A percentile compares a stretch with the other conserved stretches of the same genome.
phyloP scores from a whole-genome alignment of 2,888 invertebrate genomes.

The Aspidiotus destructor region DNA sequence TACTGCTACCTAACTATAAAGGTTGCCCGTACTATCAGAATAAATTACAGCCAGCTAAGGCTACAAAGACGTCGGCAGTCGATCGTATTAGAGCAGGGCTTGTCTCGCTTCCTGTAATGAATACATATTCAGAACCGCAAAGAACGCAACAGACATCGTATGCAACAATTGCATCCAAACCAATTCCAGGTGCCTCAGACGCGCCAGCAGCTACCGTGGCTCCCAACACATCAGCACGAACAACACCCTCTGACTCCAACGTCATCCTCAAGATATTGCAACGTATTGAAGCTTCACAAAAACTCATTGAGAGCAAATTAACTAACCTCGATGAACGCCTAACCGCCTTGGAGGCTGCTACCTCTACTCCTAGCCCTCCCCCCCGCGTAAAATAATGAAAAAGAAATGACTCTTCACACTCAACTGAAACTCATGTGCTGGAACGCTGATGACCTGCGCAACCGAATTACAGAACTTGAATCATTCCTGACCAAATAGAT shows the following conservation, averaged over 20 bases:
- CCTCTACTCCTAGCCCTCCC: not conserved
- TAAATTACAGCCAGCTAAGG: not conserved
- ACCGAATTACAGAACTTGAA: not conserved
- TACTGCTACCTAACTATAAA: not conserved
- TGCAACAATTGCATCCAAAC: not conserved
- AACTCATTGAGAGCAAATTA: not conserved
- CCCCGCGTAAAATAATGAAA: not conserved
- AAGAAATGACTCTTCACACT: not conserved
- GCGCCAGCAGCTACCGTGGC: not conserved
- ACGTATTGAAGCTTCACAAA: too few species aligned
- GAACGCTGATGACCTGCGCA: not conserved
- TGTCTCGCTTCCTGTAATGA: not conserved
- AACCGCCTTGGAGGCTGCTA: not conserved
- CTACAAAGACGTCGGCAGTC: not conserved
- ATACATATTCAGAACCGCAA: not conserved
- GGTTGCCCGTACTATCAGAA: not conserved
- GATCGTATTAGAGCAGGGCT: not conserved
- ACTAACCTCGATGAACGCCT: not conserved
- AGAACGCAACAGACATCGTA: too few species aligned
- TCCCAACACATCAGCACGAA: not conserved
- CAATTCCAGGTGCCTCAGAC: not conserved
- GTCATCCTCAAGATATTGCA: not conserved
- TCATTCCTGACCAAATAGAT: not conserved
- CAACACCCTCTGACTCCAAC: not conserved
- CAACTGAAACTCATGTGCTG: slow-evolving; percentile 1